Percentiles rank a stretch among this genome's conserved stretches.
Evolutionary conservation across 2,888 invertebrate species (phyloP).

Genomic region (Epinotia brunnichana): DNA sequence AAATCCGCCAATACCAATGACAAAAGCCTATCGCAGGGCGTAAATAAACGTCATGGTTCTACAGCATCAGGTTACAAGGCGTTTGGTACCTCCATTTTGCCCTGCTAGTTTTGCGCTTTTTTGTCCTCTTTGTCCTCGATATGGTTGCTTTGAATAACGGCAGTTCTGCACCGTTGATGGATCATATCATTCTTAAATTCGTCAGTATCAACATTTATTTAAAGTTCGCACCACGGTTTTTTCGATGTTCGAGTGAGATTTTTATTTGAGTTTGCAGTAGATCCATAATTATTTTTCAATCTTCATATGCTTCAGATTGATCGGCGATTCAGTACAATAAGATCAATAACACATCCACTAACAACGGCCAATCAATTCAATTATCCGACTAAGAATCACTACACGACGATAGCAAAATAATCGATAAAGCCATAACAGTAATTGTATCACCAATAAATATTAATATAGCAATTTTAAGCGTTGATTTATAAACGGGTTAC

Average conservation of each 20-base stretch:
- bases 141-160: slow-evolving; percentile 20
- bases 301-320: not conserved
- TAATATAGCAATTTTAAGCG: slow-evolving; percentile 44
- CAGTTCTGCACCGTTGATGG: slow-evolving; percentile 6
- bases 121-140: slow-evolving; percentile 20
- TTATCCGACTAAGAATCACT: slow-evolving; percentile 13
- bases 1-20: slow-evolving; percentile 17
- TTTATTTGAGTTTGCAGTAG: no score
- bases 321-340: not conserved
- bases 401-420: slow-evolving; percentile 9
- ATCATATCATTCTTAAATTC: slow-evolving; percentile 29
- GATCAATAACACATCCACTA: not conserved
- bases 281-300: no score
- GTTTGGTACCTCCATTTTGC: slow-evolving; percentile 38
- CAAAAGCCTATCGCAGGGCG: slow-evolving; percentile 35
- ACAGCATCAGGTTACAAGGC: slow-evolving; percentile 57
- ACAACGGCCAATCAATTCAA: not conserved
- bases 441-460: slow-evolving; percentile 46
- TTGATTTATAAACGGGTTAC: slow-evolving; percentile 47
- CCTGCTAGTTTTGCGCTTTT: slow-evolving; percentile 28
- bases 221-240: not conserved
- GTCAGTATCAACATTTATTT: no score
- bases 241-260: not conserved
- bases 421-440: slow-evolving; percentile 36
- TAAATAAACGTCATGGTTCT: slow-evolving; percentile 57